phyloP scores from a whole-genome alignment of 1,140 invertebrate species.

The Leptinotarsa defecta region DNA sequence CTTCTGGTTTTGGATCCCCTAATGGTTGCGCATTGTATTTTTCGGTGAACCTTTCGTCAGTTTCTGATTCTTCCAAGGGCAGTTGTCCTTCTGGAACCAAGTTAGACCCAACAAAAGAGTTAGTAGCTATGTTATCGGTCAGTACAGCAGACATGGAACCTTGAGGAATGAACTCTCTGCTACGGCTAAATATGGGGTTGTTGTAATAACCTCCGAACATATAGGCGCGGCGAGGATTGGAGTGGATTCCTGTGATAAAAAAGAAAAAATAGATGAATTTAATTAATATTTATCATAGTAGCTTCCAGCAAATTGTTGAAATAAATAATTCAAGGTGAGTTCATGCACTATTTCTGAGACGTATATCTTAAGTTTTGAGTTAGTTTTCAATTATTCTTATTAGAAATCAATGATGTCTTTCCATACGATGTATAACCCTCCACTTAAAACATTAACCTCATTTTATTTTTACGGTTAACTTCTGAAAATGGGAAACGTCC shows the following conservation, averaged over 20 bases:
- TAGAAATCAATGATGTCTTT: too few relatives aligned
- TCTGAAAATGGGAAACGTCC: too few relatives aligned
- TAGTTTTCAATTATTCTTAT: too few relatives aligned
- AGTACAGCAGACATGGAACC: constrained; percentile 47
- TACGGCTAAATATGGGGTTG: constrained; percentile 31
- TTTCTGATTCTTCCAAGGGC: constrained; percentile 19
- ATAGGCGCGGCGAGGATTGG: constrained; percentile 31
- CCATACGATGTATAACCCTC: too few relatives aligned
- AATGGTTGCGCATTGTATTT: constrained; percentile 20
- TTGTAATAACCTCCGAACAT: constrained; percentile 56
- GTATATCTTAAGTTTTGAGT: too few relatives aligned
- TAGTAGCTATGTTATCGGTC: constrained; percentile 46
- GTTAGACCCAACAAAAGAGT: constrained; percentile 33
- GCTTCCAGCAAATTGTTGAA: too few relatives aligned
- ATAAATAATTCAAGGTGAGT: too few relatives aligned
- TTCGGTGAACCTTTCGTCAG: constrained; percentile 16
- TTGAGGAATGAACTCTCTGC: constrained; percentile 39
- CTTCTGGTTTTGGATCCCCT: not conserved
- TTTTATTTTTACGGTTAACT: too few relatives aligned
- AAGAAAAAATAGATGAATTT: too few relatives aligned
- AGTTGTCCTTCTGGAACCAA: constrained; percentile 1
- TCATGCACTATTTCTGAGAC: too few relatives aligned
- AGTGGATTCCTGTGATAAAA: not conserved
- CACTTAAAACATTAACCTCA: too few relatives aligned
- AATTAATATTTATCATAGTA: too few relatives aligned